Evolutionary conservation across 2,888 invertebrate species (phyloP).

Genomic region (Octodonta nipae): DNA sequence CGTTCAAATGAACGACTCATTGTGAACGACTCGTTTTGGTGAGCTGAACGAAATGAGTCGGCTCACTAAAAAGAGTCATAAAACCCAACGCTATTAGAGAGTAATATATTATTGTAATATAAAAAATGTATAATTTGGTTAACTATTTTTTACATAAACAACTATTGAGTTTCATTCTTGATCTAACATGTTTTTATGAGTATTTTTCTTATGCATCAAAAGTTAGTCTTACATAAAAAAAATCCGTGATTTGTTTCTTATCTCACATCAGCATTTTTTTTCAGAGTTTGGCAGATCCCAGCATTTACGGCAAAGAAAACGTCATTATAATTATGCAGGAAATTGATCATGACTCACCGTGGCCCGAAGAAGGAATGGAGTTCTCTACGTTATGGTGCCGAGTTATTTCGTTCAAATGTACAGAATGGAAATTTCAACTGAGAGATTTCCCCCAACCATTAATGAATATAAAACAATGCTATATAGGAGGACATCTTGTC

Average conservation of each 20-base stretch:
- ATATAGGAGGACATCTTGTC: constrained; percentile 77
- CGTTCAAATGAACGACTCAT: too few species aligned
- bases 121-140: too few species aligned
- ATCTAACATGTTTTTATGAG: too few species aligned
- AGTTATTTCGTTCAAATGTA: constrained; percentile 65
- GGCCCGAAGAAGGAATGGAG: constrained; percentile 79
- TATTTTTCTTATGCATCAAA: too few species aligned
- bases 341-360: constrained; percentile 80
- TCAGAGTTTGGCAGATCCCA: constrained; percentile 63
- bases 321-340: constrained; percentile 60
- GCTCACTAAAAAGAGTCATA: too few species aligned
- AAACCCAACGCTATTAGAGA: too few species aligned
- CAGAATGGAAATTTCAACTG: constrained; percentile 76
- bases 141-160: too few species aligned
- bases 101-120: too few species aligned
- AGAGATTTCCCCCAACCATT: constrained; percentile 93
- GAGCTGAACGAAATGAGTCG: too few species aligned
- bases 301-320: constrained; percentile 68
- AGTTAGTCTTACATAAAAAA: neutral
- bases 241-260: too few species aligned
- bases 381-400: constrained; percentile 91
- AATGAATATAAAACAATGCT: constrained; percentile 68
- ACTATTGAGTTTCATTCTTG: neutral
- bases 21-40: too few species aligned
- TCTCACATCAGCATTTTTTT: too few species aligned